Conservation (phyloP, 1,140 invertebrate species). For the Callitettix versicolor region DNA sequence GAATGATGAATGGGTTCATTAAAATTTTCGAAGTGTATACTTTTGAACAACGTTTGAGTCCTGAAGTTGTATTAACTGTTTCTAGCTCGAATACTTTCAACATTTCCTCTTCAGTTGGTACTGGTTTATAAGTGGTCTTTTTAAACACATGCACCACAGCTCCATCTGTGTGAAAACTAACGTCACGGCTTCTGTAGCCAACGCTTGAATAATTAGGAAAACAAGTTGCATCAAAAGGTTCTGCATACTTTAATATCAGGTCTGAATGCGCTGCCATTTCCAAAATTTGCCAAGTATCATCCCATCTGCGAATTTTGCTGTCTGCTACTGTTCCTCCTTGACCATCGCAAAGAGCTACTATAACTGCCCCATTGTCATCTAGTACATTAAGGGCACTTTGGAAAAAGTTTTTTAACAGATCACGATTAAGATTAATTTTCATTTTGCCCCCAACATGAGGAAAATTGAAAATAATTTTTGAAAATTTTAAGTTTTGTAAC, state of each 20-base stretch:
- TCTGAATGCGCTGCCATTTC: slow-evolving; percentile 44
- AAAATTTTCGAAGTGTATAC: neutral
- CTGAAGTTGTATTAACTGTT: neutral
- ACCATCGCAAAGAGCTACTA: slow-evolving; percentile 46
- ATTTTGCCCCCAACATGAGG: slow-evolving; percentile 54
- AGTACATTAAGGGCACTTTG: slow-evolving; percentile 34
- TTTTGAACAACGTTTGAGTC: neutral
- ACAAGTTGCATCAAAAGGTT: slow-evolving; percentile 33
- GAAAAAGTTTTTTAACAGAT: slow-evolving; percentile 44
- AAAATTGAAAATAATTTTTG: slow-evolving; percentile 50
- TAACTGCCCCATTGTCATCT: slow-evolving; percentile 32
- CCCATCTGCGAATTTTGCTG: slow-evolving; percentile 38
- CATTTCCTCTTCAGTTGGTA: too few species aligned
- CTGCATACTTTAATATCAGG: slow-evolving; percentile 36
- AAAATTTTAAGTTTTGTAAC: slow-evolving; percentile 32
- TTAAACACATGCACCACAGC: slow-evolving; percentile 40
- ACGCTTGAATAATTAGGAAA: slow-evolving; percentile 36
- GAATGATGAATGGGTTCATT: neutral
- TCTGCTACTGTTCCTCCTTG: slow-evolving; percentile 49
- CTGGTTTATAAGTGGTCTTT: neutral
- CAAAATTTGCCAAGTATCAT: slow-evolving; percentile 51
- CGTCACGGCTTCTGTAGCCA: slow-evolving; percentile 44
- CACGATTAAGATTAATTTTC: slow-evolving; percentile 46
- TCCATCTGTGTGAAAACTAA: slow-evolving; percentile 40
- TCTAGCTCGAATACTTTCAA: neutral